phyloP scores from a whole-genome alignment of 1,140 invertebrate genomes.

The Neotoxoptera formosana region DNA sequence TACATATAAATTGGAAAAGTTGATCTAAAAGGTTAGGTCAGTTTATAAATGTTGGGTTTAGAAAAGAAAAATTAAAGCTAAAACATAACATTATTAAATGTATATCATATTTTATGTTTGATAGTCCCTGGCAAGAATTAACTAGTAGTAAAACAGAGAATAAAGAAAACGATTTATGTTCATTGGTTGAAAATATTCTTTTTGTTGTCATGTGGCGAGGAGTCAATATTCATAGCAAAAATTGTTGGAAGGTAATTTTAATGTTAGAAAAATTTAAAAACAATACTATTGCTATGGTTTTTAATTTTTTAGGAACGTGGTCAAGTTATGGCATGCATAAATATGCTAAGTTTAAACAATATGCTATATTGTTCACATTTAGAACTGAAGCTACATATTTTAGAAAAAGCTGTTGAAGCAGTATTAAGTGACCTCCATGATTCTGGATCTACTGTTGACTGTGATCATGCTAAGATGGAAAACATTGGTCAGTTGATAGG shows the following conservation, averaged over 20 bases:
- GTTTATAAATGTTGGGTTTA: no score
- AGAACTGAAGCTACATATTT: conserved; percentile 68
- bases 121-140: conserved; percentile 61
- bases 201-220: conserved; percentile 73
- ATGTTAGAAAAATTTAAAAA: conserved; percentile 14
- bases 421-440: conserved; percentile 69
- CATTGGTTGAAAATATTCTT: conserved; percentile 69
- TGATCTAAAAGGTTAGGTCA: no score
- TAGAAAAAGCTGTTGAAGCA: conserved; percentile 71
- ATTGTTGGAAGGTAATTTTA: conserved; percentile 69
- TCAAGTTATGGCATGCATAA: conserved; percentile 71
- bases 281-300: conserved; percentile 10
- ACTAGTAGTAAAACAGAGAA: conserved; percentile 64
- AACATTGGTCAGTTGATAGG: conserved; percentile 70
- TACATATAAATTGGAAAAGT: neutral
- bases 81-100: neutral
- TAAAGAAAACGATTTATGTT: conserved; percentile 69
- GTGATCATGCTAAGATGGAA: conserved; percentile 62
- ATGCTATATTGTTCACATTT: conserved; percentile 69
- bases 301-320: conserved; percentile 66
- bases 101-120: conserved; percentile 45
- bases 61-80: neutral
- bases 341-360: conserved; percentile 70
- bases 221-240: conserved; percentile 68
- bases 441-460: conserved; percentile 63